These are phyloP conservation scores for Cryptoleucopteryx plumbea DNA, from an alignment of 2,113 vertebrate species.

Conservation along the genomic window DNA sequence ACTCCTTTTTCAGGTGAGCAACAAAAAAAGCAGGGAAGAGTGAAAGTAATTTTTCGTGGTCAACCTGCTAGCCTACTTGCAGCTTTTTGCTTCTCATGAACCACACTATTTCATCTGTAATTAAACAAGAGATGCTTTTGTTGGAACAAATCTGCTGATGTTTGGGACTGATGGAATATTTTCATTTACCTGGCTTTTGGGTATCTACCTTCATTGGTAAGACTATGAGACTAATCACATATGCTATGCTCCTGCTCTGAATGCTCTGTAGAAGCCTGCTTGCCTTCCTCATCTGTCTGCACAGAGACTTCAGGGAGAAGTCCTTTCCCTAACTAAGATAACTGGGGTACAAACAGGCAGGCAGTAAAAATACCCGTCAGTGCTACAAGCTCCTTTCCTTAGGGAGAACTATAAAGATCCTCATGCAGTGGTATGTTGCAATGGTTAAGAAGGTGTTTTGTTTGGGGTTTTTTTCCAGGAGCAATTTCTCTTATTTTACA, in stretches of 20 bases:
- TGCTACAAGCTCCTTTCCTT: background rate
- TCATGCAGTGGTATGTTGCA: fast-evolving
- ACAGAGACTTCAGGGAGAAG: background rate
- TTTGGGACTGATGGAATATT: background rate
- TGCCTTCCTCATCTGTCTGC: background rate
- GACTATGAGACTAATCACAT: background rate
- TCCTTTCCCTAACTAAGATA: background rate
- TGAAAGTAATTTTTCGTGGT: conserved; percentile 4
- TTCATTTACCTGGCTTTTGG: background rate
- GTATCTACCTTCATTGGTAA: background rate
- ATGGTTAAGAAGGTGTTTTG: background rate
- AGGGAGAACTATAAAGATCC: background rate
- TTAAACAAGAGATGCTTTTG: background rate
- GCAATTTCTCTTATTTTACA: background rate
- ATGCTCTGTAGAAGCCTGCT: background rate
- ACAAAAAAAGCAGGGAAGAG: background rate
- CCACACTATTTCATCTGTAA: background rate
- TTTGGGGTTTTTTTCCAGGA: background rate
- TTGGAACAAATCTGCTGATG: background rate
- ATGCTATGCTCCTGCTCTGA: background rate
- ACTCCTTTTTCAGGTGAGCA: background rate
- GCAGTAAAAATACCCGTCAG: background rate
- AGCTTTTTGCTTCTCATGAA: background rate
- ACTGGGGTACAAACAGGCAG: background rate
- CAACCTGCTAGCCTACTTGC: background rate